These are phyloP conservation scores for Hypena proboscidalis DNA, from an alignment of 2,888 invertebrate genomes.

Conservation along the genomic window DNA sequence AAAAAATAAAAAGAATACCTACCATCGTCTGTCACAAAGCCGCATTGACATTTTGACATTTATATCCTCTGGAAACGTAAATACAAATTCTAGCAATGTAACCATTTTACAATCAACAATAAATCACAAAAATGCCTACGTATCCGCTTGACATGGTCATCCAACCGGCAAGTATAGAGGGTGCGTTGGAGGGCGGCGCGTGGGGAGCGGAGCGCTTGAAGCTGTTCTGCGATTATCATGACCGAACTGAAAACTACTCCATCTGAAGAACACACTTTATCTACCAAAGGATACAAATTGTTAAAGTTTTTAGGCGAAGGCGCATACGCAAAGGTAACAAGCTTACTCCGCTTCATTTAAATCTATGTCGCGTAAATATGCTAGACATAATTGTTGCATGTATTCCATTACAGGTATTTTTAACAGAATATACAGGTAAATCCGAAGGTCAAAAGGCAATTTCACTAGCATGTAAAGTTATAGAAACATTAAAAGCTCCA, in stretches of 20 bases:
- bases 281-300: constrained; percentile 86
- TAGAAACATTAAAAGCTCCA: constrained; percentile 90
- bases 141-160: constrained; percentile 48
- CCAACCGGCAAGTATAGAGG: constrained; percentile 44
- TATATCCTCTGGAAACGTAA: constrained; percentile 45
- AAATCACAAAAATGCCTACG: constrained; percentile 67
- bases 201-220: constrained; percentile 48
- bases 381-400: constrained; percentile 1
- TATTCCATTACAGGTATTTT: constrained; percentile 64
- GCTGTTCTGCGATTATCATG: constrained; percentile 67
- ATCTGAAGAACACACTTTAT: constrained; percentile 79
- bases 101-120: constrained; percentile 24
- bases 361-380: constrained; percentile 1
- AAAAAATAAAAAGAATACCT: constrained; percentile 22
- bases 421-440: constrained; percentile 68
- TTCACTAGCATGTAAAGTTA: constrained; percentile 90
- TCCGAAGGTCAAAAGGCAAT: constrained; percentile 56
- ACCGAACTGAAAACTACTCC: constrained; percentile 71
- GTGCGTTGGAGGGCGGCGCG: constrained; percentile 44
- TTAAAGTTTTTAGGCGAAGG: constrained; percentile 90
- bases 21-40: constrained; percentile 24
- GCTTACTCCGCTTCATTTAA: background rate
- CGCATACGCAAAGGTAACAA: constrained; percentile 90
- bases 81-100: constrained; percentile 37
- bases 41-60: constrained; percentile 32